Percentiles rank a stretch among this genome's conserved stretches.
These are phyloP conservation scores for Drosophila guanche DNA, from an alignment of 1,140 invertebrate species.

Conservation along the genomic window DNA sequence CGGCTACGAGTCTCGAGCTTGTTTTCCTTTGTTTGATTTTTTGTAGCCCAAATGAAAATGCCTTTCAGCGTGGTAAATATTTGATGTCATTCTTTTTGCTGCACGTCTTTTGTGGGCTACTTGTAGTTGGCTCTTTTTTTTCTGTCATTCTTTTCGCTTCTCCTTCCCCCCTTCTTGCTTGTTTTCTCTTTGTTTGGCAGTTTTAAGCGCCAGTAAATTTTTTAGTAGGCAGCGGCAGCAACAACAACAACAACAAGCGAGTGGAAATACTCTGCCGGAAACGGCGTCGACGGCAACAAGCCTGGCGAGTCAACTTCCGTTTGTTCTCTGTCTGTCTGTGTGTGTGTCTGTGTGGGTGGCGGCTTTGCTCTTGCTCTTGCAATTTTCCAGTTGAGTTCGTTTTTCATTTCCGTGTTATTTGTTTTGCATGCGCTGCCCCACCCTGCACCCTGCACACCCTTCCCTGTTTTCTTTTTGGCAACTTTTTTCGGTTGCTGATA, in stretches of 20 bases:
- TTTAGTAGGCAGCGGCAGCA: conserved; percentile 61
- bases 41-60: conserved; percentile 67
- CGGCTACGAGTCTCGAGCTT: conserved; percentile 19
- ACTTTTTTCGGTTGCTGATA: conserved; percentile 47
- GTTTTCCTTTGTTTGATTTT: too few species aligned
- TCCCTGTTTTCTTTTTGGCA: conserved; percentile 39
- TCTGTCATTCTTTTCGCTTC: conserved; percentile 1
- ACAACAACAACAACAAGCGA: conserved; percentile 31
- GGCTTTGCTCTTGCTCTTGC: conserved; percentile 45
- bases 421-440: conserved; percentile 58
- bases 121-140: conserved; percentile 30
- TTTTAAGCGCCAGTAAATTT: conserved; percentile 73
- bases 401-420: conserved; percentile 80
- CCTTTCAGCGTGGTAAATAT: conserved; percentile 72
- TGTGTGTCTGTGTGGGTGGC: conserved; percentile 30
- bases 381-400: conserved; percentile 79
- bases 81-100: conserved; percentile 59
- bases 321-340: conserved; percentile 12
- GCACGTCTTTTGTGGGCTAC: conserved; percentile 34
- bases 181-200: conserved; percentile 50
- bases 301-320: conserved; percentile 69
- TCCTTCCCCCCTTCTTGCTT: neutral
- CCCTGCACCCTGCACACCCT: conserved; percentile 7
- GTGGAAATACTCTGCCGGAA: conserved; percentile 52
- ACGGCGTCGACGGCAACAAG: conserved; percentile 62